These are phyloP conservation scores for Theonella swinhoei DNA, from an alignment of 37 sponge, comb jelly and placozoan genomes.

Conservation along the genomic window DNA sequence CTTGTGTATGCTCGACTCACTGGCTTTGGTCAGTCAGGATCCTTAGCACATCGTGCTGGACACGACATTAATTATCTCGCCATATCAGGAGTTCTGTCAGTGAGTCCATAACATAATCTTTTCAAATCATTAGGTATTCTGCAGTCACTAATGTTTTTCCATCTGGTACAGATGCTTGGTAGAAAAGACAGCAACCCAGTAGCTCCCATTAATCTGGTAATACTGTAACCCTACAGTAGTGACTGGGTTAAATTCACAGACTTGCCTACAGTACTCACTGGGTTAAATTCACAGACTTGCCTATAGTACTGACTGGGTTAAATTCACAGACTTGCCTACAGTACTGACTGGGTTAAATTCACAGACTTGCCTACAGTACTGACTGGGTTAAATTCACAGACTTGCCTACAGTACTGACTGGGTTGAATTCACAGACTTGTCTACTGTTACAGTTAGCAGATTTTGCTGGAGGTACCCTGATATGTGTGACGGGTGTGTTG, in stretches of 20 bases:
- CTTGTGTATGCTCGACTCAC: slow-evolving; percentile 94
- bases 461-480: slow-evolving; percentile 94
- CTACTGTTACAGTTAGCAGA: slow-evolving; percentile 79
- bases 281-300: no score
- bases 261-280: no score
- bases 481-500: slow-evolving; percentile 92
- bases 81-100: slow-evolving; percentile 91
- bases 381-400: no score
- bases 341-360: no score
- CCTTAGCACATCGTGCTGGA: slow-evolving; percentile 81
- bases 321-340: no score
- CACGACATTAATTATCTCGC: slow-evolving; percentile 99
- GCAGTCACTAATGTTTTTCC: not conserved
- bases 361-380: no score
- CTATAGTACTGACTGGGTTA: no score
- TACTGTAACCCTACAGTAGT: no score
- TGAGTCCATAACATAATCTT: slow-evolving; percentile 37
- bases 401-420: no score
- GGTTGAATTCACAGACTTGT: not conserved
- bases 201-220: slow-evolving; percentile 89
- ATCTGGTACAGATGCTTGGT: slow-evolving; percentile 75
- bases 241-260: no score
- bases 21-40: slow-evolving; percentile 94
- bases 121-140: not conserved
- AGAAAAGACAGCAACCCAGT: slow-evolving; percentile 69